Percentiles rank a stretch among this genome's conserved stretches.
These are phyloP conservation scores for Coelopa pilipes DNA, from an alignment of 2,888 invertebrate species.

Conservation along the genomic window DNA sequence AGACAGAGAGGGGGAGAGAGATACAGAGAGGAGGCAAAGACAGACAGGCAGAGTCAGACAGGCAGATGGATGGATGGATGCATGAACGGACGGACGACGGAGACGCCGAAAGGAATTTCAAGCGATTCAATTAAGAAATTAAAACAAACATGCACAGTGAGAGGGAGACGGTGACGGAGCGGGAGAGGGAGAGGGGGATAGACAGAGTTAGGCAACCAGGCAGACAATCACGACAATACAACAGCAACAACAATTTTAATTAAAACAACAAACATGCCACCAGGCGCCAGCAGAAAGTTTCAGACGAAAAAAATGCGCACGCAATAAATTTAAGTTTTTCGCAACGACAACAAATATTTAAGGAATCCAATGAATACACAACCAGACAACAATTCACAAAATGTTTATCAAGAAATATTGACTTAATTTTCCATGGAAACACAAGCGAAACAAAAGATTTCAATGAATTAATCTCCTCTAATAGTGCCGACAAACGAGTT, in stretches of 20 bases:
- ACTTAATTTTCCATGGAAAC: no score
- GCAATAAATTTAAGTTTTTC: no score
- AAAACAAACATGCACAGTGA: background rate
- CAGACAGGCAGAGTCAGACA: no score
- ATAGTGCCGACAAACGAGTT: no score
- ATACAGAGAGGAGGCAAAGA: no score
- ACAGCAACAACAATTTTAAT: background rate
- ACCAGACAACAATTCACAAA: no score
- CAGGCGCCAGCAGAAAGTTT: background rate
- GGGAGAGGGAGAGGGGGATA: background rate
- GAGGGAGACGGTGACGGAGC: background rate
- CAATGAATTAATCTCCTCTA: no score
- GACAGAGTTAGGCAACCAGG: background rate
- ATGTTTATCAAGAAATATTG: no score
- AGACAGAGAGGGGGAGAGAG: no score
- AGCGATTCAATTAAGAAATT: constrained; percentile 5
- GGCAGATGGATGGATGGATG: background rate
- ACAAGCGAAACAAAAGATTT: no score
- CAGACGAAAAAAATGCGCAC: background rate
- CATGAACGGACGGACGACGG: background rate
- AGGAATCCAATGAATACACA: no score
- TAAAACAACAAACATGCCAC: background rate
- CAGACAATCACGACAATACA: background rate
- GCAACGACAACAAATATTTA: no score
- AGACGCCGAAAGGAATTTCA: background rate